Evolutionary conservation across 37 sponge, comb jelly and placozoan genomes (phyloP), one percentile per base, ranked within the genome.

Genomic region (Halisarca cf. caerulea): DNA sequence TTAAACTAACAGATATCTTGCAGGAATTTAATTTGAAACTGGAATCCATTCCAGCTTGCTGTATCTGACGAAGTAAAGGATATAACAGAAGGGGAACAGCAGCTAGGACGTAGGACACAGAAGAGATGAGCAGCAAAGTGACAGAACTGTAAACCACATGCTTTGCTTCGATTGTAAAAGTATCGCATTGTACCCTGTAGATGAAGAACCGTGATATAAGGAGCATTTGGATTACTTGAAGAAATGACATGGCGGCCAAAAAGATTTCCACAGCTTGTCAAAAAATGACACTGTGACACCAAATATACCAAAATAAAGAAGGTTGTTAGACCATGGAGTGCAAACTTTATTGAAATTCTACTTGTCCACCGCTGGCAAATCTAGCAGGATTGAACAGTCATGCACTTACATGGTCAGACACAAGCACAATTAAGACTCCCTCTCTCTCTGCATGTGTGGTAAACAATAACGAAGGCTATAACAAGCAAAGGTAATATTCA

Each of bases 241-340:
- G 11, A 14, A 37, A 71, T 5, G 32, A 37, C 8, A 18, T 5
- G 8, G 7, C 37, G 23, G 5, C 39, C 8, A 18, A 37, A 71
- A 3, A 71, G 8, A 9, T 30, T 30, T 34, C 72, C 72, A 37
- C 37, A 32, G 24, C 41, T 41, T 33, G 44, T 74, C 14, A 74
- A 23, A 40, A 74, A 74, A 8, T 44, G 32, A 23, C 38, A 41
- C n/a, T n/a, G n/a, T n/a, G n/a, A n/a, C n/a, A n/a, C n/a, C n/a
- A n/a, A n/a, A 44, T 74, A 74, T 41, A 37, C 24, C 0, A 74
- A 25, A 44, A 74, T 74, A 40, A 44, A 41, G 77, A 74, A 74
- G 2, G 77, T 44, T 40, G 45, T 18, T 24, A 74, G 24, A 44
- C 77, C 77, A 4, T 74, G 77, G 25, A 40, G 42, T 17, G n/a